Evolutionary conservation across 2,113 vertebrate genomes (phyloP).

Genomic region (Strix uralensis): DNA sequence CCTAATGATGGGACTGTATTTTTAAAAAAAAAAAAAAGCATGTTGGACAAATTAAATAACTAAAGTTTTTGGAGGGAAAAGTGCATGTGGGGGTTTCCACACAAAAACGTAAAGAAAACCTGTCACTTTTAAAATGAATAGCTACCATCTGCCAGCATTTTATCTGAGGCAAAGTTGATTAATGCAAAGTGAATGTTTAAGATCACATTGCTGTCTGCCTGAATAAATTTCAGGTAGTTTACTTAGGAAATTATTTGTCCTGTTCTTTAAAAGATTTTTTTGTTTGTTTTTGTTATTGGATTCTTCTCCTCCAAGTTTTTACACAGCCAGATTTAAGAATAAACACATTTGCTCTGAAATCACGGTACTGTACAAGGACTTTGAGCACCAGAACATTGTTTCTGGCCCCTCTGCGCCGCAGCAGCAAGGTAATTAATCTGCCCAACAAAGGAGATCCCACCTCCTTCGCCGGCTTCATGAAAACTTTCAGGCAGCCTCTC

Average conservation of each 20-base stretch:
- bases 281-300: not conserved
- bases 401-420: not conserved
- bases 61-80: constrained; percentile 65
- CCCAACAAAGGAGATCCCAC: not conserved
- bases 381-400: not conserved
- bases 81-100: constrained; percentile 47
- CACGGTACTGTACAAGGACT: not conserved
- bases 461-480: not conserved
- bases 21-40: not conserved
- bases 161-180: constrained; percentile 73
- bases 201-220: constrained; percentile 60
- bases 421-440: not conserved
- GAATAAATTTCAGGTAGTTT: constrained; percentile 67
- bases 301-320: not conserved
- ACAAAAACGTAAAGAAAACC: constrained; percentile 67
- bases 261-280: not conserved
- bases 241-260: not conserved
- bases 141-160: constrained; percentile 75
- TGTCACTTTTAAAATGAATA: constrained; percentile 72
- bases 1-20: not conserved
- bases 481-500: constrained; percentile 11
- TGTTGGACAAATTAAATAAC: constrained; percentile 58
- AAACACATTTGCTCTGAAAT: not conserved
- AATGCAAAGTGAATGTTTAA: constrained; percentile 68
- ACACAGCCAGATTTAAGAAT: not conserved